Evolutionary conservation across 2,888 invertebrate species (phyloP), one percentile per base, ranked within the genome.

Genomic region (Diarsia dahlii): DNA sequence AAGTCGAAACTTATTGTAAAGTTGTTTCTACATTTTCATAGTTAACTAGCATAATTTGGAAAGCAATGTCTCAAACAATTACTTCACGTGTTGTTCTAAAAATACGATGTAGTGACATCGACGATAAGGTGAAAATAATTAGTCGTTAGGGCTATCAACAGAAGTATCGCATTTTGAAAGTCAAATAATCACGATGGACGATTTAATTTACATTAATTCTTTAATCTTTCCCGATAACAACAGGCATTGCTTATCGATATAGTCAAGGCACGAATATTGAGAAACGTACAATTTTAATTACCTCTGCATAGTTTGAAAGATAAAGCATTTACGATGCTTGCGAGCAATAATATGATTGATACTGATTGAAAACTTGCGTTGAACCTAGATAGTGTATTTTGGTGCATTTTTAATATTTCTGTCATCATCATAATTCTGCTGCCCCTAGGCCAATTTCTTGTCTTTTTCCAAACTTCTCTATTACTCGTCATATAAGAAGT

Each of bases 221-320:
- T 81, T 90, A 91, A 90, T 92, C 90, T 85, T 63, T 46, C 28
- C 28, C 66, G 91, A 92, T 92, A 92, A 89, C 79, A 87, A 87
- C 87, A 88, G 87, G 85, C 85, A 85, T 50, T 71, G 73, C 66
- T 89, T 90, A 91, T 91, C 89, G 56, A 56, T 81, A 74, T 83
- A 84, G 74, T 80, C 82, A 77, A 85, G 79, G 73, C 66, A 80
- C 52, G 64, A 78, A 68, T 80, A 50, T 85, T 83, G 68, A 54
- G 76, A 78, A 81, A 88, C 50, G 23, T 52, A 52, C 10, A 56
- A 10, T 66, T 65, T 76, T 77, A 73, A 80, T 81, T 77, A 80
- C 20, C 13, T 45, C 54, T 58, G 58, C 72, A 58, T 65, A 50
- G 28, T 75, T 77, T 63, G 20, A 70, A 58, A 66, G 68, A 76